Evolutionary conservation across 2,113 vertebrate species (phyloP).

Genomic region (Vidua macroura): DNA sequence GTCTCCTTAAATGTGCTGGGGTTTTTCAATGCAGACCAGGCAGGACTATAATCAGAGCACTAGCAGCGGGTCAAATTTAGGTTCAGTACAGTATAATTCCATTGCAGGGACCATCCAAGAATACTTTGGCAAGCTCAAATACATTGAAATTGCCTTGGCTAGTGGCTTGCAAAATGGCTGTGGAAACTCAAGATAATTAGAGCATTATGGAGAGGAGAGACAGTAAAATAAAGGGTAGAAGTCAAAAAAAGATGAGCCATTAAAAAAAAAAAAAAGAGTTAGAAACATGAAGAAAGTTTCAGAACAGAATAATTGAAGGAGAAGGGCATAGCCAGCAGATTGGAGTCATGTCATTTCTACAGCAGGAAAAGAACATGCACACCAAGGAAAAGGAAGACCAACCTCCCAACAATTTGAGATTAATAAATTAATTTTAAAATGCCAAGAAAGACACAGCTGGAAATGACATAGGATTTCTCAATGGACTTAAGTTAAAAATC

Average conservation of each 20-base stretch:
- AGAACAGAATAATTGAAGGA: constrained; percentile 13
- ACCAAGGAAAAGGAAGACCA: neutral
- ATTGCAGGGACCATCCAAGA: constrained; percentile 28
- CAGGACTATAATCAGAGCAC: constrained; percentile 67
- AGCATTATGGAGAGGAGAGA: constrained; percentile 10
- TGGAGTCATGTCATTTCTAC: neutral
- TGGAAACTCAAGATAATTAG: constrained; percentile 44
- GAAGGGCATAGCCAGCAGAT: neutral
- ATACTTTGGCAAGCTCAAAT: constrained; percentile 23
- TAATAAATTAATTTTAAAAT: neutral
- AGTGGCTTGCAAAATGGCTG: constrained; percentile 37
- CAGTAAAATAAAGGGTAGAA: constrained; percentile 53
- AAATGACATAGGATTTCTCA: neutral
- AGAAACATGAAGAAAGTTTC: neutral
- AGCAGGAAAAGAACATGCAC: neutral
- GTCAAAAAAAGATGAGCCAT: constrained; percentile 43
- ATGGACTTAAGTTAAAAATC: neutral
- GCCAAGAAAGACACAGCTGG: neutral
- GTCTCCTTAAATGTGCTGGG: constrained; percentile 52
- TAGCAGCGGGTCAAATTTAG: constrained; percentile 30
- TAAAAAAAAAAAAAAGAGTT: neutral
- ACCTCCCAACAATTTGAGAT: neutral
- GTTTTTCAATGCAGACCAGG: constrained; percentile 26
- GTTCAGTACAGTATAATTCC: constrained; percentile 56
- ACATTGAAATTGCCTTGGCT: constrained; percentile 40